A percentile compares a stretch with the other conserved stretches of the same genome.
Conservation (phyloP, 2,888 invertebrate species). For the Lasioglossum vierecki region DNA sequence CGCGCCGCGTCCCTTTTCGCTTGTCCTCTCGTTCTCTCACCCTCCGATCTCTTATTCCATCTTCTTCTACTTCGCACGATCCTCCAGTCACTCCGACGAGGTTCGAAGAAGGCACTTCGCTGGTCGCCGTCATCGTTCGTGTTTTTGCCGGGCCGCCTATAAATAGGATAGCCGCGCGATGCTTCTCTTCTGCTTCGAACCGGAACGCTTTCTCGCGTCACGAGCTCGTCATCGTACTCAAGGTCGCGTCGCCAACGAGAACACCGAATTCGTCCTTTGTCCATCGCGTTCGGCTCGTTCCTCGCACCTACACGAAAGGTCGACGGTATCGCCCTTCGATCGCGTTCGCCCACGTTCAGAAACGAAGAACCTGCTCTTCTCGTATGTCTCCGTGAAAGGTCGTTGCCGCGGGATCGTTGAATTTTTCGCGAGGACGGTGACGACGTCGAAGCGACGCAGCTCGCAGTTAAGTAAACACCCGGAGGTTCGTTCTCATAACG, state of each 20-base stretch:
- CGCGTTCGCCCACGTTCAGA: neutral
- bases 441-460: neutral
- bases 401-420: neutral
- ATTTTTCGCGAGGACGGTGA: neutral
- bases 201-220: constrained; percentile 69
- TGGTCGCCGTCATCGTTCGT: constrained; percentile 74
- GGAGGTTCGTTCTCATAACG: constrained; percentile 76
- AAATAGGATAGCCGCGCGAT: constrained; percentile 72
- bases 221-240: constrained; percentile 68
- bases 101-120: constrained; percentile 69
- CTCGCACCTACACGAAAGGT: neutral
- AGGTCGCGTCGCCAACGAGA: constrained; percentile 67
- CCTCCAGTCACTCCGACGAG: constrained; percentile 57
- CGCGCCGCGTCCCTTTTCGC: constrained; percentile 1
- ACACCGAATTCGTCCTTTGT: constrained; percentile 49
- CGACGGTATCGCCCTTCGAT: constrained; percentile 2
- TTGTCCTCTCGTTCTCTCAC: constrained; percentile 18
- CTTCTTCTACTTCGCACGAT: constrained; percentile 33
- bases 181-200: constrained; percentile 50
- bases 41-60: constrained; percentile 11
- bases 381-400: neutral
- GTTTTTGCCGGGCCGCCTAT: constrained; percentile 77
- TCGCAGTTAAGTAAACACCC: constrained; percentile 58
- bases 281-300: neutral
- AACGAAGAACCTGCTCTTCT: neutral